These are phyloP conservation scores for Eristalis intricaria DNA, from an alignment of 2,888 invertebrate genomes.

Conservation along the genomic window DNA sequence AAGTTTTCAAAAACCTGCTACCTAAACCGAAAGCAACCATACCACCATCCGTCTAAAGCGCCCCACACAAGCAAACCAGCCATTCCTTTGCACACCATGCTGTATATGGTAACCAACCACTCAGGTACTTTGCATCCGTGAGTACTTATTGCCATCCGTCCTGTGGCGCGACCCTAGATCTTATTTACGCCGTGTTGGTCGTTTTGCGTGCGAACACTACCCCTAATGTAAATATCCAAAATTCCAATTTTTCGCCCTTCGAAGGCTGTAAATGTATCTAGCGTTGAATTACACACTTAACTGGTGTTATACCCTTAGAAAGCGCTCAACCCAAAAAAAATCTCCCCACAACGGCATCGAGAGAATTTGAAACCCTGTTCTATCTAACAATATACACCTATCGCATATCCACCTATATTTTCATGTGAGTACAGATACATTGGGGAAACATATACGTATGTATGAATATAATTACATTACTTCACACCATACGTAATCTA, in stretches of 20 bases:
- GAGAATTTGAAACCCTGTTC: neutral
- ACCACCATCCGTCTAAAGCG: neutral
- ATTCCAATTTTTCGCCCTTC: constrained; percentile 9
- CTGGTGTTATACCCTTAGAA: neutral
- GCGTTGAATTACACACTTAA: constrained; percentile 9
- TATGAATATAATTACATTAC: constrained; percentile 2
- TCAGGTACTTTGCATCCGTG: constrained; percentile 26
- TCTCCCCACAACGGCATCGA: neutral
- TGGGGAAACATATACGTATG: neutral
- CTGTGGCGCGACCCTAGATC: constrained; percentile 8
- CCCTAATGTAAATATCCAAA: constrained; percentile 19
- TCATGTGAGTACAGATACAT: neutral
- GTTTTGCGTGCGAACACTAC: constrained; percentile 20
- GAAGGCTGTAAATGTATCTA: constrained; percentile 10
- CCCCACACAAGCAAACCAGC: neutral
- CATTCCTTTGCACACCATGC: neutral
- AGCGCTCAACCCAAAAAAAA: neutral
- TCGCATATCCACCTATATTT: neutral
- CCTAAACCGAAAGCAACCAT: neutral
- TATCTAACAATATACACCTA: neutral
- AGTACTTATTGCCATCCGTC: constrained; percentile 25
- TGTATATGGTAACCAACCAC: constrained; percentile 16
- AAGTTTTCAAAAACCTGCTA: constrained; percentile 12
- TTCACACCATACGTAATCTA: constrained; percentile 14
- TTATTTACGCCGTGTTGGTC: constrained; percentile 21